These are phyloP conservation scores for Hypothenemus hampei DNA, from an alignment of 1,140 invertebrate genomes.

Conservation along the genomic window DNA sequence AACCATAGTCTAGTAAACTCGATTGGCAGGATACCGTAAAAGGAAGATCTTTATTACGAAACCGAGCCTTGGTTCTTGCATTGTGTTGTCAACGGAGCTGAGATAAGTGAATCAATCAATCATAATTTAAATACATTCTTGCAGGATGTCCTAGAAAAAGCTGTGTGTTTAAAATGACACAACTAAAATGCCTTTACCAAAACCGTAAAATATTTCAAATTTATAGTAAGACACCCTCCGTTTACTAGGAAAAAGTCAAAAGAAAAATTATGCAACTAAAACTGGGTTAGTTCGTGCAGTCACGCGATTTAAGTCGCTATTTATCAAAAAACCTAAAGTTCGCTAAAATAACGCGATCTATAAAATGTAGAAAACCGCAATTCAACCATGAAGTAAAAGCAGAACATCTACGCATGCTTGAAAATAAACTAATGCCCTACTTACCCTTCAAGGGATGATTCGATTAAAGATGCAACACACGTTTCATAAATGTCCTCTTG, in stretches of 20 bases:
- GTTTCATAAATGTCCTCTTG: slow-evolving; percentile 77
- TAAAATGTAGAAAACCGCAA: too few relatives aligned
- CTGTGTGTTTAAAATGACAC: too few relatives aligned
- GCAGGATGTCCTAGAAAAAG: too few relatives aligned
- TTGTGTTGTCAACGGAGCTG: slow-evolving; percentile 11
- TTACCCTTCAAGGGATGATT: slow-evolving; percentile 76
- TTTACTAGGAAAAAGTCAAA: slow-evolving; percentile 3
- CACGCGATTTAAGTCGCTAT: slow-evolving; percentile 13
- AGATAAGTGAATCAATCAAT: too few relatives aligned
- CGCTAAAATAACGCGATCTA: too few relatives aligned
- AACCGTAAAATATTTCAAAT: too few relatives aligned
- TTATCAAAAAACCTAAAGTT: too few relatives aligned
- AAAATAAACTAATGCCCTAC: slow-evolving; percentile 10
- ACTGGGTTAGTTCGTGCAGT: neutral
- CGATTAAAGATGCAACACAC: slow-evolving; percentile 80
- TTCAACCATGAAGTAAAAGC: neutral
- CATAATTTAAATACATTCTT: too few relatives aligned
- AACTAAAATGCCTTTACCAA: too few relatives aligned
- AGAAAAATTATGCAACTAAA: slow-evolving; percentile 5
- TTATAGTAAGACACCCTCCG: too few relatives aligned
- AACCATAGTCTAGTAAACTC: slow-evolving; percentile 7
- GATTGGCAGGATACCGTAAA: slow-evolving; percentile 10
- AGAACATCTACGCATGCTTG: neutral
- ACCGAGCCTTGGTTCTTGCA: neutral
- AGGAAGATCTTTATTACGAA: slow-evolving; percentile 11